A percentile compares a stretch with the other conserved stretches of the same genome.
Conservation (phyloP, 2,888 invertebrate species). For the Carpatolechia fugitivella region DNA sequence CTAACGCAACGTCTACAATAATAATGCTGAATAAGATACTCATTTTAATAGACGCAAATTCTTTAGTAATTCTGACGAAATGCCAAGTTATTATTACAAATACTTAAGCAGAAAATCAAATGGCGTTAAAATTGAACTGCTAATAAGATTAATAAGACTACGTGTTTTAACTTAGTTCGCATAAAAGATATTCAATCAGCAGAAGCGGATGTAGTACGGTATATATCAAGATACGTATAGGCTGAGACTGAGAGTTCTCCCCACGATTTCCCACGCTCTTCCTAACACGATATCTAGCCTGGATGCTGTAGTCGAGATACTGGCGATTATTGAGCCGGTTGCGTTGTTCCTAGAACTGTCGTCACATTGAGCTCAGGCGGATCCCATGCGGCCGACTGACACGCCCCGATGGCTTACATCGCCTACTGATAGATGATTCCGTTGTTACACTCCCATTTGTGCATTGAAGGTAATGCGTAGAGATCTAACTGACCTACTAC, state of each 20-base stretch:
- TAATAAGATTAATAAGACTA: neutral
- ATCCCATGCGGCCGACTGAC: conserved; percentile 63
- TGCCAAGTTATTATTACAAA: neutral
- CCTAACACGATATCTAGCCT: conserved; percentile 3
- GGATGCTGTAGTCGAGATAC: neutral
- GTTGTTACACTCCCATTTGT: conserved; percentile 13
- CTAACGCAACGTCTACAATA: conserved; percentile 1
- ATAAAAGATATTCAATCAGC: neutral
- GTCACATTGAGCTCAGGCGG: conserved; percentile 59
- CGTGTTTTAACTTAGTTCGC: neutral
- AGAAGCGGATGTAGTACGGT: conserved; percentile 3
- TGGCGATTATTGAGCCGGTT: conserved; percentile 2
- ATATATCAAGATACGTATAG: conserved; percentile 6
- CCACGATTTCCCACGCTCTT: conserved; percentile 7
- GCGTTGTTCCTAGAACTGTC: conserved; percentile 46
- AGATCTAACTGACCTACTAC: neutral
- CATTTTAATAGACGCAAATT: conserved; percentile 1
- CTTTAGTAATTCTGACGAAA: conserved; percentile 1
- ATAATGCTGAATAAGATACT: neutral
- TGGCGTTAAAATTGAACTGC: neutral
- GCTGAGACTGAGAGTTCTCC: neutral
- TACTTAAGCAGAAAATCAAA: neutral
- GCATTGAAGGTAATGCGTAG: conserved; percentile 5
- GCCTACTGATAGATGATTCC: neutral
- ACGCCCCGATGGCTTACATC: conserved; percentile 28